Evolutionary conservation across 2,888 invertebrate genomes (phyloP), one percentile per base, ranked within the genome.

Genomic region (Volucella zonaria): DNA sequence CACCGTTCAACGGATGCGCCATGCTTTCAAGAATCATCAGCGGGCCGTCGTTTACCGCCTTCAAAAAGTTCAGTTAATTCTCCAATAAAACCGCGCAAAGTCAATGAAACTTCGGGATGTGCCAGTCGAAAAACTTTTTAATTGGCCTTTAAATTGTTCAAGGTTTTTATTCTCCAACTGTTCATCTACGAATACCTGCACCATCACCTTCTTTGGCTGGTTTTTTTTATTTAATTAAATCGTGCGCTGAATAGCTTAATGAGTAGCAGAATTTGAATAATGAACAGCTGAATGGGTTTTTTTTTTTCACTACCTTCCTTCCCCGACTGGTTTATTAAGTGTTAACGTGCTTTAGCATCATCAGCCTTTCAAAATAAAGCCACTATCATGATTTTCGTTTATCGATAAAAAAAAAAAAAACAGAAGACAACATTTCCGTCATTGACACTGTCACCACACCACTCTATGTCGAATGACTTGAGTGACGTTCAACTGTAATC

Each of bases 81-180:
- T 10, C 10, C 38, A 70, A 58, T 56, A 18, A 56, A 49, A 51
- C 64, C 74, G 15, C 64, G 12, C 40, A 74, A 74, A 18, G 45
- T 64, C 31, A 64, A 49, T 74, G 64, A 56, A 74, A 64, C 74
- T 56, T 74, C n/a, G 56, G 15, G 64, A 18, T 49, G n/a, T 56
- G 4, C 54, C 54, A 31, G 31, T 31, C 31, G 31, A 31, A 3
- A 31, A 62, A 62, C 54, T 31, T 74, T 74, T 56, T 74, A 74
- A 74, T 74, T 74, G 64, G 74, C 56, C 40, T 51, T 68, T 68
- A 68, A 58, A 56, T 47, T 31, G 43, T 56, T 54, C 11, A 38
- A 1, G n/a, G 43, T 23, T 51, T 9, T 42, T 59, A 18, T 18
- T 43, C 11, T 31, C n/a, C 31, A 8, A 8, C 9, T 18, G 4